Conservation (phyloP, 2,888 invertebrate genomes). For the Cantharis nigra region DNA sequence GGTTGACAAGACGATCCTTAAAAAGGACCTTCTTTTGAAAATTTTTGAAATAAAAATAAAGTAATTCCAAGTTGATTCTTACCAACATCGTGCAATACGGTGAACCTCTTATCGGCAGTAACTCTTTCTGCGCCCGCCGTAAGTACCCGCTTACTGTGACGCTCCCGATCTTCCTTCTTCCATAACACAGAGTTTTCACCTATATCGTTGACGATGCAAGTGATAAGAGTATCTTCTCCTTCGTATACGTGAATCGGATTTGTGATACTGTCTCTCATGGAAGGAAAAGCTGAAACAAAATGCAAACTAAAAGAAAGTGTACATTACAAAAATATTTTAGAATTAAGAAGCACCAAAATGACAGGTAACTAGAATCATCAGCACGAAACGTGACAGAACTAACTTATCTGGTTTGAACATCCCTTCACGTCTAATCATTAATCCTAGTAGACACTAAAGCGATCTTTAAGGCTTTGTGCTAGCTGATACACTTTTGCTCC, state of each 20-base stretch:
- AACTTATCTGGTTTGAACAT: conserved; percentile 19
- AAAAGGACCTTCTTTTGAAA: too few species aligned
- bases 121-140: conserved; percentile 78
- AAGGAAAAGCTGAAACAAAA: conserved; percentile 53
- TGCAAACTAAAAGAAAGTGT: background rate
- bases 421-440: conserved; percentile 26
- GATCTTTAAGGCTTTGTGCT: conserved; percentile 17
- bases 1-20: too few species aligned
- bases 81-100: conserved; percentile 79
- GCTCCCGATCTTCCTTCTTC: conserved; percentile 70
- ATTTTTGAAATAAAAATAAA: background rate
- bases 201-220: conserved; percentile 76
- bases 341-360: conserved; percentile 14
- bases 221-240: conserved; percentile 79
- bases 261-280: conserved; percentile 57
- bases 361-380: conserved; percentile 22
- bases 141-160: conserved; percentile 62
- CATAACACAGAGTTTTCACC: conserved; percentile 77
- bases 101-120: conserved; percentile 73
- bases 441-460: conserved; percentile 23
- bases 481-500: conserved; percentile 4
- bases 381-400: conserved; percentile 22
- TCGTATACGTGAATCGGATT: conserved; percentile 64
- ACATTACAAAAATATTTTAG: background rate
- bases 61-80: conserved; percentile 46